A percentile compares a stretch with the other conserved stretches of the same genome.
Conservation (phyloP, 2,797 vertebrate genomes). For the Manis javanica region DNA sequence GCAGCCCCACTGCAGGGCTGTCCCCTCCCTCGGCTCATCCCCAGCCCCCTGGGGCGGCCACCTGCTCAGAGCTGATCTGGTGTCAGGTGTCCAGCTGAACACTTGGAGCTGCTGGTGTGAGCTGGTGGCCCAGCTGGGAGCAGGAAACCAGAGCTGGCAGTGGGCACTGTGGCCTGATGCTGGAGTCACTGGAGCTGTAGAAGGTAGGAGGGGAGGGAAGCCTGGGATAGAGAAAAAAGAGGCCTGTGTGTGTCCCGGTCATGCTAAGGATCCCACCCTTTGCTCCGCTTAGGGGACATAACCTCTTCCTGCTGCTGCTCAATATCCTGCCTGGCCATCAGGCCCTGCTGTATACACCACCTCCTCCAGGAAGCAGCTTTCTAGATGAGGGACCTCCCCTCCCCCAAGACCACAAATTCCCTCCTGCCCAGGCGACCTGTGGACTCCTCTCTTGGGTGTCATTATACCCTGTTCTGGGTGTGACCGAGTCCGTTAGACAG, state of each 20-base stretch:
- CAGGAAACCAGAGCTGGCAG: constrained; percentile 55
- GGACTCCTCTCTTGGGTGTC: background rate
- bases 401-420: background rate
- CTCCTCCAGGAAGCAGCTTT: constrained; percentile 2
- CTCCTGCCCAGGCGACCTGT: background rate
- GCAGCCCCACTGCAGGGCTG: background rate
- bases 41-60: background rate
- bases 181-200: background rate
- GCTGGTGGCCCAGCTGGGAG: constrained; percentile 42
- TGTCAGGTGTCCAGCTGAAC: constrained; percentile 21
- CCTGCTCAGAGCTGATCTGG: constrained; percentile 39
- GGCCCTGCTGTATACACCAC: background rate
- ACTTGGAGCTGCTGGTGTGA: constrained; percentile 1
- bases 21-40: constrained; percentile 67
- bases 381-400: background rate
- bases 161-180: background rate
- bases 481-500: constrained; percentile 38
- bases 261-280: background rate
- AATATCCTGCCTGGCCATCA: background rate
- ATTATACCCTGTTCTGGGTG: background rate
- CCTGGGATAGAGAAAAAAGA: background rate
- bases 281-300: background rate
- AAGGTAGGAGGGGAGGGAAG: constrained; percentile 58
- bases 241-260: background rate
- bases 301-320: background rate